phyloP scores from a whole-genome alignment of 1,140 invertebrate species.

The Triops cancriformis region DNA sequence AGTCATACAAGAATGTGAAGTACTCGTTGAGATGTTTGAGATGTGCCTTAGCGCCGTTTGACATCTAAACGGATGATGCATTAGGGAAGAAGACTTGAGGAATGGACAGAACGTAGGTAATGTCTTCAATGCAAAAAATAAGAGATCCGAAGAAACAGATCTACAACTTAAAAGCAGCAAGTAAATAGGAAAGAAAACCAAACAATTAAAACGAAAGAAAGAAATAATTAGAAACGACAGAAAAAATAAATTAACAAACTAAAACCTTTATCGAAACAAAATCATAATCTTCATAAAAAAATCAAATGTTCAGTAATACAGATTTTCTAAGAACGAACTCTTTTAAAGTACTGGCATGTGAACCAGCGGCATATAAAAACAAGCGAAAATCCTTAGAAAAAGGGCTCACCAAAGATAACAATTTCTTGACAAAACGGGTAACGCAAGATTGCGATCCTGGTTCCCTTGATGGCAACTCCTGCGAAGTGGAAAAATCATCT shows the following conservation, averaged over 20 bases:
- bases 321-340: too few species aligned
- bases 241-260: too few species aligned
- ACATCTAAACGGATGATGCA: constrained; percentile 49
- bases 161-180: too few species aligned
- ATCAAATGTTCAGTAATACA: too few species aligned
- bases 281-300: too few species aligned
- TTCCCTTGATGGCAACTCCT: constrained; percentile 48
- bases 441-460: constrained; percentile 79
- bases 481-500: constrained; percentile 35
- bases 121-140: constrained; percentile 4
- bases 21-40: constrained; percentile 83
- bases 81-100: background rate
- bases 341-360: too few species aligned
- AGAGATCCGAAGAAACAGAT: too few species aligned
- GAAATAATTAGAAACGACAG: too few species aligned
- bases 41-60: constrained; percentile 76
- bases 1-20: constrained; percentile 82
- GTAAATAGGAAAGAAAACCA: too few species aligned
- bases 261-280: too few species aligned
- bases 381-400: constrained; percentile 25
- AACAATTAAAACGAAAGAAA: too few species aligned
- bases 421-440: constrained; percentile 79
- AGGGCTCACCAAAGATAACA: constrained; percentile 66
- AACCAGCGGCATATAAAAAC: background rate
- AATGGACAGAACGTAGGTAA: too few species aligned